Evolutionary conservation across 2,113 vertebrate species (phyloP), one percentile per base, ranked within the genome.

Genomic region (Zapornia atra): DNA sequence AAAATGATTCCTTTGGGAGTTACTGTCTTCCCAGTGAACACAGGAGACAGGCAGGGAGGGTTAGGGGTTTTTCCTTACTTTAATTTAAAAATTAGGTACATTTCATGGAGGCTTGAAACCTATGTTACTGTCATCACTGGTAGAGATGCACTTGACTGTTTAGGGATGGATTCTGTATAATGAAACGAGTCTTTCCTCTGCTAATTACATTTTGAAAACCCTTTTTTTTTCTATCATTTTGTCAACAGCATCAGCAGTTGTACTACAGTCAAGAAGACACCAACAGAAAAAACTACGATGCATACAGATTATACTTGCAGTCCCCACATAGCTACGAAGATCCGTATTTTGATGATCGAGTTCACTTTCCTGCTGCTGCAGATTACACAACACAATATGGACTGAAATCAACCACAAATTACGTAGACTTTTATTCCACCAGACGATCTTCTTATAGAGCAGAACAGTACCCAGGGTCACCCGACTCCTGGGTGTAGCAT

Each of bases 391-490:
- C 99, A 48, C 99, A 98, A 82, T 98, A 99, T 22, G 98, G 98
- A 98, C 98, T 99, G 92, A 99, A 99, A 98, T 98, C 99, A 54
- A 97, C 98, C 96, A 98, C 99, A 91, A 99, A 99, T 97, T 99
- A 99, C 1, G 99, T 99, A 97, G 99, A 99, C 98, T 99, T 99
- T 98, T 99, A 99, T 97, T 99, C 99, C 65, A 99, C 99, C 97
- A 99, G 99, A 90, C 98, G 98, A 97, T 98, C 99, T 96, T 99
- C 99, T 36, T 99, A 99, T 89, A 98, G 99, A 98, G 98, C 99
- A 63, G 99, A 99, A 97, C 99, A 99, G 97, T 99, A 99, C 97
- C 99, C 99, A 2, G 99, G 99, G 83, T 99, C 99, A 17, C 99
- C 99, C 1, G 99, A 99, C 97, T 99, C 99, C 36, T 99, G 99